Percentiles rank a stretch among this genome's conserved stretches.
These are phyloP conservation scores for Anthoscopus minutus DNA, from an alignment of 2,113 vertebrate genomes.

Conservation along the genomic window DNA sequence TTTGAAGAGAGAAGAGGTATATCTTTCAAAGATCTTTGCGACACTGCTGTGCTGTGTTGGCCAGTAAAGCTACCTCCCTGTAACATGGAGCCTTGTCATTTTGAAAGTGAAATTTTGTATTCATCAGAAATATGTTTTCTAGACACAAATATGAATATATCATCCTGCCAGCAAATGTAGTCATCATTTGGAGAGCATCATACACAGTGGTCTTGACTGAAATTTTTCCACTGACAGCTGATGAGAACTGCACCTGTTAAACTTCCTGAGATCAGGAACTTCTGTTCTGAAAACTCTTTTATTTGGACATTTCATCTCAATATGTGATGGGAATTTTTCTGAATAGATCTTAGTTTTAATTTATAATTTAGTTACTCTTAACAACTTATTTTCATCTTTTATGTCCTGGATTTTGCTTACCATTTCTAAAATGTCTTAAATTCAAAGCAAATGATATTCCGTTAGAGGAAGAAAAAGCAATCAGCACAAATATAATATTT, in stretches of 20 bases:
- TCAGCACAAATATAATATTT: not conserved
- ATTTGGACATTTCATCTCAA: not conserved
- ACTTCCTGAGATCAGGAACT: not conserved
- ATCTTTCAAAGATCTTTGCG: not conserved
- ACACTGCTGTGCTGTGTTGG: not conserved
- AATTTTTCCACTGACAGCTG: not conserved
- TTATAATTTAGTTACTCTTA: not conserved
- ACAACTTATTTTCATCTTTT: not conserved
- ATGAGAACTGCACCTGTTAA: not conserved
- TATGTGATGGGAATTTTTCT: not conserved
- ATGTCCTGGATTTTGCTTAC: not conserved
- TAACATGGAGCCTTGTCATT: not conserved
- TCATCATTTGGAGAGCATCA: not conserved
- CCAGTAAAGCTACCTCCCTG: not conserved
- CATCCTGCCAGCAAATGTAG: not conserved
- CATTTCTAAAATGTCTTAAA: not conserved
- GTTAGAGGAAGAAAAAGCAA: not conserved
- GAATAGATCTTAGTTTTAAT: not conserved
- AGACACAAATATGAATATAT: not conserved
- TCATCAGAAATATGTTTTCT: not conserved
- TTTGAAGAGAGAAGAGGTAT: not conserved
- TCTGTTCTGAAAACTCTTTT: not conserved
- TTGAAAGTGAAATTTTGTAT: not conserved
- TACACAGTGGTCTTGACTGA: not conserved
- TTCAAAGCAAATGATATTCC: not conserved